A percentile compares a stretch with the other conserved stretches of the same genome.
These are phyloP conservation scores for Aphrophora alni DNA, from an alignment of 2,888 invertebrate genomes.

Conservation along the genomic window DNA sequence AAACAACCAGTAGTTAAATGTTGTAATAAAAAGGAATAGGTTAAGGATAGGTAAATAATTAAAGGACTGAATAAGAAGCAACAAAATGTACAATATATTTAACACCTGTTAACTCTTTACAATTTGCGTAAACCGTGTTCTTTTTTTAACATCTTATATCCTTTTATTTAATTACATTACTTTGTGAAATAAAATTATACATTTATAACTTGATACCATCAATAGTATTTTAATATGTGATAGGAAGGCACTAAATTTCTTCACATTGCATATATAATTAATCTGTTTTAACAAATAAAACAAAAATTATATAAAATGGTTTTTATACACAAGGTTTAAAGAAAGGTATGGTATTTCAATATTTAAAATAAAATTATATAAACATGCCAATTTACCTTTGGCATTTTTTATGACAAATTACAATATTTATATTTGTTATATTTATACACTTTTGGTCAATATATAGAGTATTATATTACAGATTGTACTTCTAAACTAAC, in stretches of 20 bases:
- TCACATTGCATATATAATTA: background rate
- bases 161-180: background rate
- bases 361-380: slow-evolving; percentile 21
- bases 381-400: slow-evolving; percentile 15
- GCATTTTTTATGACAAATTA: slow-evolving; percentile 22
- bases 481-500: slow-evolving; percentile 1
- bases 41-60: background rate
- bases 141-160: background rate
- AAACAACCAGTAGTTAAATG: too few relatives aligned
- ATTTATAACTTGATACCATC: background rate
- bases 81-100: slow-evolving; percentile 37
- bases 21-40: too few relatives aligned
- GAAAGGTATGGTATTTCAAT: background rate
- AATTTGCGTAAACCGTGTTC: slow-evolving; percentile 23
- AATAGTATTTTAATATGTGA: background rate
- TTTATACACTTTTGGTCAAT: slow-evolving; percentile 23
- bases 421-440: slow-evolving; percentile 29
- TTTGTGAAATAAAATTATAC: background rate
- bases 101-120: slow-evolving; percentile 26
- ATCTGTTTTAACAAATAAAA: background rate
- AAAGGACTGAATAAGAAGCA: slow-evolving; percentile 21
- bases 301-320: slow-evolving; percentile 20
- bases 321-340: slow-evolving; percentile 7
- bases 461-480: slow-evolving; percentile 28
- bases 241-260: background rate